phyloP scores from a whole-genome alignment of 2,113 vertebrate genomes.

The Callipepla californica region DNA sequence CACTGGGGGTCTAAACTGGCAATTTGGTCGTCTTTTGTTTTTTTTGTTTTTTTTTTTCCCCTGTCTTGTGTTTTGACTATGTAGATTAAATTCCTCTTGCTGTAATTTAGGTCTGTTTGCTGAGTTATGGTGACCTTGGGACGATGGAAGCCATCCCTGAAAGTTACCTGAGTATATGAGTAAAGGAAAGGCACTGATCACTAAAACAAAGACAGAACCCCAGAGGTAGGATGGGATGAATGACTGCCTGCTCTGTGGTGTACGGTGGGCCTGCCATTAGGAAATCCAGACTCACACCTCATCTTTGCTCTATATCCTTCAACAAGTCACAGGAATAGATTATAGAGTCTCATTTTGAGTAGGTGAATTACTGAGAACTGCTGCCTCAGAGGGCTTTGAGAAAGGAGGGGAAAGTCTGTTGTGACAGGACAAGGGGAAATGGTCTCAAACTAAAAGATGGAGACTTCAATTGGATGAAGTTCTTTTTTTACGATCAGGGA shows the following conservation, averaged over 20 bases:
- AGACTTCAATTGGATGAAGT: too few species aligned
- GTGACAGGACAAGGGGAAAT: too few species aligned
- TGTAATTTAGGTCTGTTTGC: not conserved
- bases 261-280: not conserved
- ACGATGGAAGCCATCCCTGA: not conserved
- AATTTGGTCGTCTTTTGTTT: too few species aligned
- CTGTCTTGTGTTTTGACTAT: not conserved
- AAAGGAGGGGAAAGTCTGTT: too few species aligned
- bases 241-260: not conserved
- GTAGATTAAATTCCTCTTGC: not conserved
- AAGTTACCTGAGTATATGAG: not conserved
- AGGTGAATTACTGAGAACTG: not conserved
- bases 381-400: not conserved
- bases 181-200: not conserved
- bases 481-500: too few species aligned
- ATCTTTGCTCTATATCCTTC: not conserved
- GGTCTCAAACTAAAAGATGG: too few species aligned
- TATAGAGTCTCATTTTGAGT: not conserved
- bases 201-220: not conserved
- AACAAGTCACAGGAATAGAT: not conserved
- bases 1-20: not conserved
- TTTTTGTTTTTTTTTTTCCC: not conserved
- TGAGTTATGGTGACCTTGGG: not conserved
- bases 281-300: not conserved
- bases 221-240: not conserved